These are phyloP conservation scores for Cherax destructor DNA, from an alignment of 1,140 invertebrate genomes.

Conservation along the genomic window DNA sequence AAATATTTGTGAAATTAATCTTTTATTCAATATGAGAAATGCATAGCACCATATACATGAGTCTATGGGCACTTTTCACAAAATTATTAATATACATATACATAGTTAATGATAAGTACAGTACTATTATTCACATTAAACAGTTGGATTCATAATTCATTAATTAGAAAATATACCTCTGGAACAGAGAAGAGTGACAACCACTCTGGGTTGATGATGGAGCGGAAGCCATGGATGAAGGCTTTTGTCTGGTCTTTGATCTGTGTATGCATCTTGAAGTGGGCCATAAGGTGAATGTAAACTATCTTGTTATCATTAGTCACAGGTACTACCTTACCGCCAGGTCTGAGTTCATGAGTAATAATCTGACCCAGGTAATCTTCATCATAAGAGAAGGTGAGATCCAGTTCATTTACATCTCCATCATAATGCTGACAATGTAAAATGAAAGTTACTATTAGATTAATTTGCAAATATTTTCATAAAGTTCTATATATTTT, in stretches of 20 bases:
- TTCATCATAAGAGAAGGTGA: conserved; percentile 98
- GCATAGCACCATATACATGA: no score
- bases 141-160: neutral
- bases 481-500: no score
- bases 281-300: conserved; percentile 99
- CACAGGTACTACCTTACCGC: conserved; percentile 93
- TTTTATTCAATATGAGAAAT: neutral
- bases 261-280: conserved; percentile 98
- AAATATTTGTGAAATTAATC: neutral
- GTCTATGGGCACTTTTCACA: no score
- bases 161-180: conserved; percentile 81
- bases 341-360: conserved; percentile 93
- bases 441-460: neutral
- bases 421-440: conserved; percentile 86
- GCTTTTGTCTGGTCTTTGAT: conserved; percentile 96
- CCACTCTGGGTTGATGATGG: conserved; percentile 97
- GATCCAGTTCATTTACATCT: conserved; percentile 94
- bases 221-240: conserved; percentile 96
- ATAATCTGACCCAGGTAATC: conserved; percentile 94
- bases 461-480: neutral
- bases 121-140: no score
- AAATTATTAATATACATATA: no score
- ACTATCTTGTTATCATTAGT: conserved; percentile 98
- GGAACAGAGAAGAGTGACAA: conserved; percentile 96
- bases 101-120: no score